Evolutionary conservation across 2,113 vertebrate genomes (phyloP).

Genomic region (Chloebia gouldiae): DNA sequence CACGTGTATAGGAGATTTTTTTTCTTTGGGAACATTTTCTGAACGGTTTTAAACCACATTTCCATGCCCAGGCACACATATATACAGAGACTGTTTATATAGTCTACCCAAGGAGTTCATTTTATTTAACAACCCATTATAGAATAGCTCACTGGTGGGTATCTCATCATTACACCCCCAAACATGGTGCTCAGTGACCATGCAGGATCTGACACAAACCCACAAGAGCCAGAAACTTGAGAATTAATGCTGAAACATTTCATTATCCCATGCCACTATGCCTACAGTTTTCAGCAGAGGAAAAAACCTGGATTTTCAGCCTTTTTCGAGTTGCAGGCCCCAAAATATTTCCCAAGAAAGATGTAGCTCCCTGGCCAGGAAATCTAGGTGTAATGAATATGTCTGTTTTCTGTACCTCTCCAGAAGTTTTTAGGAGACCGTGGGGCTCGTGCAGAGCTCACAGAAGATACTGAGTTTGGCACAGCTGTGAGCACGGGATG

Average conservation of each 20-base stretch:
- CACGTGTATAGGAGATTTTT: conserved; percentile 14
- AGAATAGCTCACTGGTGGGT: conserved; percentile 34
- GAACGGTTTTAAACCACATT: conserved; percentile 33
- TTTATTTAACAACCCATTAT: conserved; percentile 32
- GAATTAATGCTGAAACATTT: conserved; percentile 18
- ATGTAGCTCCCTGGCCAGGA: neutral
- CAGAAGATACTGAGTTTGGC: neutral
- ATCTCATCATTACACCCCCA: conserved; percentile 39
- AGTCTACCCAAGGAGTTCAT: conserved; percentile 24
- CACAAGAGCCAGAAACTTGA: conserved; percentile 52
- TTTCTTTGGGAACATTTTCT: conserved; percentile 59
- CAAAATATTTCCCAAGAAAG: conserved; percentile 19
- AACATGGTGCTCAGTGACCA: neutral
- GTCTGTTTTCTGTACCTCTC: neutral
- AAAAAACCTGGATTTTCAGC: conserved; percentile 6
- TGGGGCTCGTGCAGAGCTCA: neutral
- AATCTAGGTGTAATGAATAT: neutral
- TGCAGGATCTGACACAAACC: conserved; percentile 45
- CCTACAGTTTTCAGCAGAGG: neutral
- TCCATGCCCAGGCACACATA: conserved; percentile 36
- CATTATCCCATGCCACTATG: conserved; percentile 1
- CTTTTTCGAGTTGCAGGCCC: neutral
- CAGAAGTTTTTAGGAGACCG: neutral
- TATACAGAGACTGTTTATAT: conserved; percentile 25
- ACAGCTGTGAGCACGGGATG: neutral